These are phyloP conservation scores for Petrolisthes cinctipes DNA, from an alignment of 2,888 invertebrate genomes.

Conservation along the genomic window DNA sequence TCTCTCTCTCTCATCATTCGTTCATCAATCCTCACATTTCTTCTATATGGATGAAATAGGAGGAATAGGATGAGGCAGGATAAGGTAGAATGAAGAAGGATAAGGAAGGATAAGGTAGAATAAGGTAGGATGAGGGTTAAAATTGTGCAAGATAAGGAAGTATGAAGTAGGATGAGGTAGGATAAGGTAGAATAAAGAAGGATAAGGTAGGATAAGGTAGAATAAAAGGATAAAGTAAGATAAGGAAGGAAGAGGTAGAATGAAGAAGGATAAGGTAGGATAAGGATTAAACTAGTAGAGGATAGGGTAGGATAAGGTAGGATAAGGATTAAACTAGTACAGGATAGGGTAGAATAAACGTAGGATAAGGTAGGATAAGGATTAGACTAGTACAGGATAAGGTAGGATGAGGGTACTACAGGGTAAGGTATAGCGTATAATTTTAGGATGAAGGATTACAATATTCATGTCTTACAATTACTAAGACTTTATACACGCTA, in stretches of 20 bases:
- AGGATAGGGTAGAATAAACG: too few relatives aligned
- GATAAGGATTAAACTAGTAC: too few relatives aligned
- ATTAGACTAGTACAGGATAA: too few relatives aligned
- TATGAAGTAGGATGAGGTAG: constrained; percentile 3
- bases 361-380: too few relatives aligned
- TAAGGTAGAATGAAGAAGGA: background rate
- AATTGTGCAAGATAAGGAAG: background rate
- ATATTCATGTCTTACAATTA: too few relatives aligned
- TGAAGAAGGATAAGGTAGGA: too few relatives aligned
- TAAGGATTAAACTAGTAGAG: too few relatives aligned
- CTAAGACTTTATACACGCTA: too few relatives aligned
- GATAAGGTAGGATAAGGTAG: constrained; percentile 6
- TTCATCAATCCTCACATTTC: background rate
- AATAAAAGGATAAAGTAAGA: background rate
- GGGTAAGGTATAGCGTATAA: too few relatives aligned
- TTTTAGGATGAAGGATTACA: too few relatives aligned
- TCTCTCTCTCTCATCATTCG: background rate
- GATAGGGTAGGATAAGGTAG: too few relatives aligned
- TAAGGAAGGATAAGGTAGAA: background rate
- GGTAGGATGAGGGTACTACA: too few relatives aligned
- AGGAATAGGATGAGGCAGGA: background rate
- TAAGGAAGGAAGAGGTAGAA: background rate
- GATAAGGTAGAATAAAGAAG: constrained; percentile 2
- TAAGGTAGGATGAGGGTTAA: background rate
- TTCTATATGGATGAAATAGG: background rate